Evolutionary conservation across 2,113 vertebrate species (phyloP).

Genomic region (Probosciger aterrimus): DNA sequence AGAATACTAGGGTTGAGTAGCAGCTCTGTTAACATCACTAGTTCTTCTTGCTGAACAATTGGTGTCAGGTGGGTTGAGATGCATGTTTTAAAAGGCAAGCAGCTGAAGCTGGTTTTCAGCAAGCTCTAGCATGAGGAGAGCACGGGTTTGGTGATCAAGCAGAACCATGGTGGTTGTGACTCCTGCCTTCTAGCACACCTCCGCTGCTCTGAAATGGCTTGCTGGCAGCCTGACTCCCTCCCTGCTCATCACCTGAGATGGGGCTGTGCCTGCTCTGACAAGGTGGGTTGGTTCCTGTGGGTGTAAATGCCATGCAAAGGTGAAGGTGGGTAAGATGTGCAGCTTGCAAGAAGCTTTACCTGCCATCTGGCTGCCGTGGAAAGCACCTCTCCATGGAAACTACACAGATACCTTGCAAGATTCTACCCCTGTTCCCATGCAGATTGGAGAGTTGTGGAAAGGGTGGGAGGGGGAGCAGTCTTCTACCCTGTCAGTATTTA

Average conservation of each 20-base stretch:
- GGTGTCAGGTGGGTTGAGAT: neutral
- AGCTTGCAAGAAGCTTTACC: neutral
- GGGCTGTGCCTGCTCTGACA: neutral
- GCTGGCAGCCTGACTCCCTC: neutral
- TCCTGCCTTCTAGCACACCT: neutral
- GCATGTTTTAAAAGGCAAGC: neutral
- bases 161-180: neutral
- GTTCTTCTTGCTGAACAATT: neutral
- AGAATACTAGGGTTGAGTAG: neutral
- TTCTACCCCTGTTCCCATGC: neutral
- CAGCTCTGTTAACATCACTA: neutral
- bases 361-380: neutral
- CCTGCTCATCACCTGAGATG: neutral
- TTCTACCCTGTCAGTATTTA: neutral
- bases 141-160: accelerated
- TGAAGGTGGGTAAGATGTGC: neutral
- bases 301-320: neutral
- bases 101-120: neutral
- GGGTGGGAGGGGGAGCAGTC: neutral
- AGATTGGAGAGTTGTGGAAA: neutral
- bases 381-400: neutral
- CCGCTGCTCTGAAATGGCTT: neutral
- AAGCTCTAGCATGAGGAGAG: neutral
- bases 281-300: neutral
- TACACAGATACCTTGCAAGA: neutral